Evolutionary conservation across 2,797 vertebrate species (phyloP), one percentile per base, ranked within the genome.

Genomic region (Mormyrops attenuatus): DNA sequence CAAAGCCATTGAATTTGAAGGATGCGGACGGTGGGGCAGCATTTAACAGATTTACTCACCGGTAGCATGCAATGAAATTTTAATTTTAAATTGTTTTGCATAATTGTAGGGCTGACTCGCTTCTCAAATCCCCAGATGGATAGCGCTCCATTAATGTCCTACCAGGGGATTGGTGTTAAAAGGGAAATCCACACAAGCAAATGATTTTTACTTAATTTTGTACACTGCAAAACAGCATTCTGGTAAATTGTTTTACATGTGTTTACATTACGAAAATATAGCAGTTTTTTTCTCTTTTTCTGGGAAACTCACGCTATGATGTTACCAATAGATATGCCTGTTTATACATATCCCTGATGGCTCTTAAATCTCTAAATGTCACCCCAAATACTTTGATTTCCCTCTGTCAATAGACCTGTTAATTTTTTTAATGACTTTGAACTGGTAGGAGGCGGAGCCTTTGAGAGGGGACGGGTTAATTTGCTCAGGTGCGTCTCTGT

Each of bases 21-120:
- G 20, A 15, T 22, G 44, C 22, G 38, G 73, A 44, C 38, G 44
- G 17, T 17, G 73, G 20, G 4, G 22, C 47, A 22, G n/a, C 6
- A 47, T 84, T 84, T 84, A 84, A 47, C n/a, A 85, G n/a, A 85
- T 85, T 85, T 85, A 26, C n/a, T 85, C 82, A 26, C 41, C 9
- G 47, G 82, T 50, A 85, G 47, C 41, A 22, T n/a, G 53, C 26
- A 17, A 87, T 87, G 22, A 55, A 57, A 55, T 87, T 87, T 55
- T 38, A 44, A 57, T 87, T 38, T 57, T 11, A n/a, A 57, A 87
- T 38, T 53, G 44, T 57, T 41, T 87, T 9, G 17, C 17, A 60
- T 87, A 87, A 87, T 87, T 55, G 26, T 50, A 41, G 52, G 26
- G 53, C 26, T 85, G 26, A 17, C 26, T 86, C 4, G 26, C 15